Conservation (phyloP, 1,140 invertebrate species). For the Zaprionus africanus region DNA sequence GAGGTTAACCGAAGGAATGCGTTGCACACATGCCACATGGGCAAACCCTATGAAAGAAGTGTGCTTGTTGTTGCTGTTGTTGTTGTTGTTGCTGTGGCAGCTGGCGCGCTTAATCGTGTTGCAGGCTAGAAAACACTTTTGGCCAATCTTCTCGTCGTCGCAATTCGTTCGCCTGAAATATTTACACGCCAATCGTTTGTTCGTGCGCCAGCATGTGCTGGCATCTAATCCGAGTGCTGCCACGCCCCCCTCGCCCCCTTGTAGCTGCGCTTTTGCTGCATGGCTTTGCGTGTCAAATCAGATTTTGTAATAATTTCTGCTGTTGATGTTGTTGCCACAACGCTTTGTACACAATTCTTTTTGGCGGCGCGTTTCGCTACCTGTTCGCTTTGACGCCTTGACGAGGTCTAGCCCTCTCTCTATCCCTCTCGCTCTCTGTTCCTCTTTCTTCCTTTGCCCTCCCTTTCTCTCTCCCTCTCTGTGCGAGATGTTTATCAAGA, state of each 20-base stretch:
- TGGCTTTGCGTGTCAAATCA: conserved; percentile 75
- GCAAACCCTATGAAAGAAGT: background rate
- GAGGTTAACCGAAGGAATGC: conserved; percentile 8
- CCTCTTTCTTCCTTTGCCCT: background rate
- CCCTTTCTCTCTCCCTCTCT: background rate
- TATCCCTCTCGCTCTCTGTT: background rate
- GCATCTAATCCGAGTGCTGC: background rate
- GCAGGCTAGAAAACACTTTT: conserved; percentile 23
- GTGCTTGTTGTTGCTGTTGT: background rate
- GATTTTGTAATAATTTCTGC: conserved; percentile 63
- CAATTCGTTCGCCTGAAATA: conserved; percentile 23
- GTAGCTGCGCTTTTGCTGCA: conserved; percentile 17
- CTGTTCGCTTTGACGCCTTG: conserved; percentile 21
- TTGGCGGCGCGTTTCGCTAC: background rate
- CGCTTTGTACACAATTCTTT: conserved; percentile 36
- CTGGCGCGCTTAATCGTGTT: conserved; percentile 32
- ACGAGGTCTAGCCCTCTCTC: background rate
- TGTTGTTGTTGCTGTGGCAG: conserved; percentile 17
- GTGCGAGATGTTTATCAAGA: conserved; percentile 55
- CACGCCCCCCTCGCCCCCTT: background rate
- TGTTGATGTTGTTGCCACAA: conserved; percentile 35
- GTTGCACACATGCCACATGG: conserved; percentile 9
- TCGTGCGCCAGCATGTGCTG: background rate
- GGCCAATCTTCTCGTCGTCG: conserved; percentile 27
- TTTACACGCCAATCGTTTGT: conserved; percentile 42